Base-by-base conservation (phyloP, 2,888 invertebrate species). In the Pachydiplax longipennis region DNA sequence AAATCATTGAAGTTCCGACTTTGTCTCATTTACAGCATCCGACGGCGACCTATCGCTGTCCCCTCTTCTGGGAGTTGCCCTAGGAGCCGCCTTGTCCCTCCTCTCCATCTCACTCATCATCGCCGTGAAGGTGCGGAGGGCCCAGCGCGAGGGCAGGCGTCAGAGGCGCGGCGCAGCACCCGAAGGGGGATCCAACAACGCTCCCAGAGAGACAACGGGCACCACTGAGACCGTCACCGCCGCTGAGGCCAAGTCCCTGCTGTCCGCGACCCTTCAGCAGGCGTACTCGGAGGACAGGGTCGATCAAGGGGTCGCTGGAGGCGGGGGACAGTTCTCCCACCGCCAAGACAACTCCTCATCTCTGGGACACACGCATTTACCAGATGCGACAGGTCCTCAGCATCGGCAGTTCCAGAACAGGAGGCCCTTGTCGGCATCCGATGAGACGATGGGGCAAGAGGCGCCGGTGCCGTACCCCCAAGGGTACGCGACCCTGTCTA, bases 1-100 rank as follows among this genome's bases (percentile, higher is more conserved):
- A n/a, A n/a, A 8, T 12, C 25, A 12, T 31, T 80, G 2, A 12
- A 22, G 22, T 5, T 82, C 15, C 8, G 15, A 15, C 31, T 13
- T 40, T n/a, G 18, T 37, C 73, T 22, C 61, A 91, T 92, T 91
- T 91, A 91, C 93, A 93, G 37, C 94, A 96, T 96, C 95, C 80
- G 94, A 95, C 91, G 95, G 95, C 92, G 95, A 95, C 48, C 93
- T 95, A 91, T 94, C 94, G 12, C 93, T 95, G 90, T 95, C 95
- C 0, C 95, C 96, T 1, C 93, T 95, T 90, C 93, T 96, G 81
- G 95, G 95, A 1, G 94, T 95, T 61, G 93, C 95, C 31, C 94
- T 95, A 40, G 96, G 95, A 1, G 95, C 95, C 0, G 93, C 95
- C 35, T 93, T 95, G 80, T 95, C 95, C 13, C 94, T 95, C 90